phyloP scores from a whole-genome alignment of 2,888 invertebrate genomes.

The Galeopsomyia nigrocyanea region DNA sequence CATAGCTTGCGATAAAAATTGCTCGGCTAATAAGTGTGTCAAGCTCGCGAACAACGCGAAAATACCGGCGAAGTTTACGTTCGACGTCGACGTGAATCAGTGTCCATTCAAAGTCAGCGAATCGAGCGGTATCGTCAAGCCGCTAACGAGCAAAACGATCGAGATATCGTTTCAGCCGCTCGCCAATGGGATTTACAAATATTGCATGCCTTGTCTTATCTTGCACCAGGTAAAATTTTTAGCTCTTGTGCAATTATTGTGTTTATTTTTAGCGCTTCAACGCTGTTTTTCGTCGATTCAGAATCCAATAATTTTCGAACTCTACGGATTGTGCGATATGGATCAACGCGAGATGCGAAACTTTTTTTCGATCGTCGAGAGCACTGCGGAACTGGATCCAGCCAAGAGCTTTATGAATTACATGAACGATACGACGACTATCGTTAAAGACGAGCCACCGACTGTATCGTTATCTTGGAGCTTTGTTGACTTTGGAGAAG shows the following conservation, averaged over 20 bases:
- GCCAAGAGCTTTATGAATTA: slow-evolving; percentile 60
- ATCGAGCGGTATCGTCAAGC: slow-evolving; percentile 58
- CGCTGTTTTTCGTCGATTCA: slow-evolving; percentile 47
- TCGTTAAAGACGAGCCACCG: slow-evolving; percentile 48
- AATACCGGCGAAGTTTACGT: slow-evolving; percentile 61
- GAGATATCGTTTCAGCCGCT: slow-evolving; percentile 61
- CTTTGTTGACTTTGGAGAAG: slow-evolving; percentile 64
- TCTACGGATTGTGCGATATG: slow-evolving; percentile 55
- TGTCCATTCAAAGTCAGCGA: slow-evolving; percentile 62
- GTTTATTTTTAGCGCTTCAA: neutral
- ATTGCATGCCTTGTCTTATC: slow-evolving; percentile 62
- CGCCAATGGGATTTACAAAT: slow-evolving; percentile 58
- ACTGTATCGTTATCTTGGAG: slow-evolving; percentile 59
- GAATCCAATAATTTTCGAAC: slow-evolving; percentile 61
- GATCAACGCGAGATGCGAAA: neutral
- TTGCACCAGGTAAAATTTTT: slow-evolving; percentile 63
- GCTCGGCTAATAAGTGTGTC: slow-evolving; percentile 54
- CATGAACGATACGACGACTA: slow-evolving; percentile 55
- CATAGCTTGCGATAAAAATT: slow-evolving; percentile 45
- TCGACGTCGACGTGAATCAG: slow-evolving; percentile 60
- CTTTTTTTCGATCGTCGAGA: slow-evolving; percentile 24
- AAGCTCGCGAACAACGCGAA: slow-evolving; percentile 63
- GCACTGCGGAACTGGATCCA: slow-evolving; percentile 9
- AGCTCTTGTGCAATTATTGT: neutral
- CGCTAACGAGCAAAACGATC: slow-evolving; percentile 58